Base-by-base conservation (phyloP, 2,113 vertebrate genomes). In the Cinclus mexicanus region DNA sequence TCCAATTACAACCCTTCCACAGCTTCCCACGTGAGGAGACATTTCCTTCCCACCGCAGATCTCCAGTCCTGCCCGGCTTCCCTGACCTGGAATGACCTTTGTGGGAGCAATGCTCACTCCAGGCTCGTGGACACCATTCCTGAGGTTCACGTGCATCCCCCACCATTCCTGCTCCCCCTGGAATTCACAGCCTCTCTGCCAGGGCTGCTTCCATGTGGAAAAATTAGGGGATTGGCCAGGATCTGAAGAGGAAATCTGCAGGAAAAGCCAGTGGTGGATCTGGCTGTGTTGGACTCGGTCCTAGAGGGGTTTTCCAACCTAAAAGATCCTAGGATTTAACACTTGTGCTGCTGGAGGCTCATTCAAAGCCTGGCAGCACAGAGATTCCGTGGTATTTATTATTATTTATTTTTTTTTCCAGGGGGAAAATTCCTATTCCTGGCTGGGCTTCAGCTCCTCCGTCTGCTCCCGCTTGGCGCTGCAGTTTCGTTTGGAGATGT, bases 401-500 rank as follows among this genome's bases (percentile, higher is more conserved):
- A 41, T 19, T 23, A 18, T 12, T 5, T 7, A 8, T 17, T 26
- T 12, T 6, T 9, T 31, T 37, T 18, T 4, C 5, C 71, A 87
- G 64, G 55, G 64, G 72, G 59, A 94, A 47, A 68, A 28, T 80
- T 59, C 53, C 37, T 72, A 16, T 10, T 79, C 69, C 93, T 89
- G 95, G 80, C 93, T 18, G 20, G 26, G 84, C 83, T 91, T 87
- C 83, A 92, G 49, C 77, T 89, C 18, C 88, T 77, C 90, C 2
- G 5, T n/a, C 77, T 87, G 39, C 83, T 94, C 81, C 81, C 9
- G 77, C 80, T 80, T 86, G 92, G 90, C 89, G 65, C 35, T 42
- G 91, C 83, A 94, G 91, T 96, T 96, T 95, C 61, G 20, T 57
- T 95, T 91, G 96, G 94, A 94, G 93, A 76, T 28, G 77, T 84